Evolutionary conservation across 1,140 invertebrate genomes (phyloP).

Genomic region (Drosophila saltans): DNA sequence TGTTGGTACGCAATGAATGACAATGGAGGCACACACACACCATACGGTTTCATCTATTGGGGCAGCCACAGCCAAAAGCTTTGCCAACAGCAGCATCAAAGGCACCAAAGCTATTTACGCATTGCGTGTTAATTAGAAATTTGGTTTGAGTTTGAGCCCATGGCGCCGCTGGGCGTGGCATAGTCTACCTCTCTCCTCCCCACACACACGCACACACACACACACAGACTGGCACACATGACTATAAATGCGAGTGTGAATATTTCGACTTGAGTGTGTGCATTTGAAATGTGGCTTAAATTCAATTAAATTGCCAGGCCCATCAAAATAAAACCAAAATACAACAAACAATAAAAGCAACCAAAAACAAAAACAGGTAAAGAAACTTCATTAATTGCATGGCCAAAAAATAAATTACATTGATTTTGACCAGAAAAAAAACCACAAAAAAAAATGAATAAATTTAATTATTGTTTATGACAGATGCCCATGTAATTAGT

Average conservation of each 20-base stretch:
- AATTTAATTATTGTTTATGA: constrained; percentile 15
- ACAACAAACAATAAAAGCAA: not conserved
- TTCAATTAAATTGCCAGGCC: constrained; percentile 47
- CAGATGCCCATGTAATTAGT: constrained; percentile 10
- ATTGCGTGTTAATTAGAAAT: constrained; percentile 66
- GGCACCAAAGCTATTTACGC: constrained; percentile 59
- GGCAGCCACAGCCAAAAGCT: constrained; percentile 18
- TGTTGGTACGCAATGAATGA: constrained; percentile 24
- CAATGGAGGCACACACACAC: constrained; percentile 31
- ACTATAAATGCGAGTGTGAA: constrained; percentile 16
- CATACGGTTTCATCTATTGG: constrained; percentile 2
- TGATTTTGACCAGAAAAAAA: not conserved
- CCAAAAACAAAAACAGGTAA: not conserved
- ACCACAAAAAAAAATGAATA: not conserved
- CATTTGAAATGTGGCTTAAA: constrained; percentile 58
- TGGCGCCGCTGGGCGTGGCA: not conserved
- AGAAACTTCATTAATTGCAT: constrained; percentile 42
- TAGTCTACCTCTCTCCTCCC: not conserved
- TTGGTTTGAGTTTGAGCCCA: constrained; percentile 40
- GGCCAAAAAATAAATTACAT: constrained; percentile 10
- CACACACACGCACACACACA: not conserved
- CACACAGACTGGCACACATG: not conserved
- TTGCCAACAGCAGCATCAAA: constrained; percentile 55
- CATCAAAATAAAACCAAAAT: constrained; percentile 19
- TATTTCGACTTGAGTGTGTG: constrained; percentile 27